Conservation (phyloP, 2,113 vertebrate genomes). For the Ochotona curzoniae region DNA sequence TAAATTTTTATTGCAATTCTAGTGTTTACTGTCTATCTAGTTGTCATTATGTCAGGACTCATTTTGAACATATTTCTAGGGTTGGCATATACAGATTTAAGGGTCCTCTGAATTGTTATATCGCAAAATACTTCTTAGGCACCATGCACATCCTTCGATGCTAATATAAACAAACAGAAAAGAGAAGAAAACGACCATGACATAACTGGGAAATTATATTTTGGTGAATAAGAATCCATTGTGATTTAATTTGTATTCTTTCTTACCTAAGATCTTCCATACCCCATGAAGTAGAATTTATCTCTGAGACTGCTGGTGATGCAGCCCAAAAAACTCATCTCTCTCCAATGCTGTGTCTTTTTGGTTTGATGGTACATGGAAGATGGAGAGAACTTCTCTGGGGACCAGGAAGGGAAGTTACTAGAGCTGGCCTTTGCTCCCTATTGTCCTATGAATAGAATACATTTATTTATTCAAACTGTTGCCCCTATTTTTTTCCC, state of each 20-base stretch:
- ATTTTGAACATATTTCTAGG: background rate
- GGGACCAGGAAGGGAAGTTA: no score
- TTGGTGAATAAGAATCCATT: background rate
- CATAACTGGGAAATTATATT: background rate
- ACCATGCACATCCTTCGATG: background rate
- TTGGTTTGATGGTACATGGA: background rate
- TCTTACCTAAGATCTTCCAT: background rate
- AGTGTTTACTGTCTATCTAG: background rate
- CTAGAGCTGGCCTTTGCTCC: background rate
- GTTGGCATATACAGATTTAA: background rate
- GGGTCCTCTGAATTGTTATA: constrained; percentile 2
- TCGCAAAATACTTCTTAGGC: constrained; percentile 3
- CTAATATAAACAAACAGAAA: background rate
- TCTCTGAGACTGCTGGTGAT: background rate
- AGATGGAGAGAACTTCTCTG: no score
- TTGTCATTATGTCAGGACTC: background rate
- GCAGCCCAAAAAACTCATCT: background rate
- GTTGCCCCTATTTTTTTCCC: background rate
- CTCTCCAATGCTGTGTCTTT: background rate
- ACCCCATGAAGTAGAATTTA: background rate
- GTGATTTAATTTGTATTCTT: background rate
- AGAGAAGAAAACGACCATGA: constrained; percentile 51
- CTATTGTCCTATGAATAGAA: background rate
- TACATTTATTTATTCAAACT: background rate
- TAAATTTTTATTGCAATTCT: background rate